phyloP scores from a whole-genome alignment of 2,888 invertebrate genomes.

The Netelia inedita region DNA sequence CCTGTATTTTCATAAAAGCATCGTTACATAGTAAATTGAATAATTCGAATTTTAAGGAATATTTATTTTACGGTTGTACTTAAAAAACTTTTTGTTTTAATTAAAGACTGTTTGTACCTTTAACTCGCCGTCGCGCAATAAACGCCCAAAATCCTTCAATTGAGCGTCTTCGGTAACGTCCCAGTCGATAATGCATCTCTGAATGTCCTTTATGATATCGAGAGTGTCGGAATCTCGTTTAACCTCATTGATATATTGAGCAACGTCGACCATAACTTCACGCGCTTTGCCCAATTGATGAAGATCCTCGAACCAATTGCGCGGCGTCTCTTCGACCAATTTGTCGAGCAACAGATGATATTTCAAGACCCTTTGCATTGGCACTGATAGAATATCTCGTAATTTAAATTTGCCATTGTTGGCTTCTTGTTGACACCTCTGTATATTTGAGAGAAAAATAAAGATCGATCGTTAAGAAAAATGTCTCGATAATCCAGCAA shows the following conservation, averaged over 20 bases:
- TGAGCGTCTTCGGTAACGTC: constrained; percentile 92
- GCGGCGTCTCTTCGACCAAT: constrained; percentile 93
- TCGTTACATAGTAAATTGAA: neutral
- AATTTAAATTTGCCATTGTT: constrained; percentile 98
- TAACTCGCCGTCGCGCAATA: constrained; percentile 97
- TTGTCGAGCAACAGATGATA: constrained; percentile 98
- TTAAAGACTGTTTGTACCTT: constrained; percentile 85
- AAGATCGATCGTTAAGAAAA: neutral
- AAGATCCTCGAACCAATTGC: constrained; percentile 94
- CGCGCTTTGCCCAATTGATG: constrained; percentile 93
- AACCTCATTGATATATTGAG: constrained; percentile 98
- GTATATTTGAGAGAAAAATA: constrained; percentile 75
- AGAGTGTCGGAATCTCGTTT: constrained; percentile 98
- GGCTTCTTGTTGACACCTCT: constrained; percentile 97
- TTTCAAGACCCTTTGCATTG: constrained; percentile 99
- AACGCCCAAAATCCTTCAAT: constrained; percentile 95
- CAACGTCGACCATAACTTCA: constrained; percentile 98
- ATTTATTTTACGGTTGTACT: neutral
- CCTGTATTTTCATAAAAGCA: constrained; percentile 71
- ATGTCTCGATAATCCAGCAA: too few relatives aligned
- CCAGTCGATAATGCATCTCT: constrained; percentile 93
- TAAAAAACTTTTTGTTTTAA: neutral
- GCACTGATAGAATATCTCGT: constrained; percentile 97
- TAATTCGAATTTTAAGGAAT: constrained; percentile 19
- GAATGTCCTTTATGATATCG: constrained; percentile 95